A percentile compares a stretch with the other conserved stretches of the same genome.
Conservation (phyloP, 2,888 invertebrate species). For the Leuctra nigra region DNA sequence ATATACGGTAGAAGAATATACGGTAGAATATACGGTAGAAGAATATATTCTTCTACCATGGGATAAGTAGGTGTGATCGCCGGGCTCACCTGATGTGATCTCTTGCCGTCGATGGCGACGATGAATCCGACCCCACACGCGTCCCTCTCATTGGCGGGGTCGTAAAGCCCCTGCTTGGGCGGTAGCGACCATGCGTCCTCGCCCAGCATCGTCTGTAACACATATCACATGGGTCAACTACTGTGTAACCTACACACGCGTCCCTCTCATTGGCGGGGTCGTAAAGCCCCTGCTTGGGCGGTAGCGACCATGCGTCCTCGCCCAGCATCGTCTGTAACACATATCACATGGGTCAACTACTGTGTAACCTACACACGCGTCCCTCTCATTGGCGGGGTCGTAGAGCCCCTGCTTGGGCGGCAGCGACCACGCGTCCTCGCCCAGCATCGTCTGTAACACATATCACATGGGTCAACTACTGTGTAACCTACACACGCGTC, state of each 20-base stretch:
- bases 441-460: too few relatives aligned
- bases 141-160: conserved; percentile 91
- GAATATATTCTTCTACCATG: too few relatives aligned
- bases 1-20: too few relatives aligned
- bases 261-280: conserved; percentile 93
- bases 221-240: too few relatives aligned
- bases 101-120: conserved; percentile 93
- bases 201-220: too few relatives aligned
- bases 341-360: too few relatives aligned
- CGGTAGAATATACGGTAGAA: too few relatives aligned
- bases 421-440: conserved; percentile 69
- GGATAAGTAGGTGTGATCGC: too few relatives aligned
- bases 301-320: conserved; percentile 68
- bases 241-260: conserved; percentile 85
- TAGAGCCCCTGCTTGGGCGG: conserved; percentile 87
- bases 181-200: conserved; percentile 66
- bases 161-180: conserved; percentile 91
- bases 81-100: conserved; percentile 73
- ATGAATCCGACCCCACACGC: conserved; percentile 99
- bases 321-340: too few relatives aligned
- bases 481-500: conserved; percentile 99
- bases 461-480: too few relatives aligned
- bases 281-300: conserved; percentile 88
- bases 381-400: conserved; percentile 91
- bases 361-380: too few relatives aligned